These are phyloP conservation scores for Thyatira batis DNA, from an alignment of 2,888 invertebrate species.

Conservation along the genomic window DNA sequence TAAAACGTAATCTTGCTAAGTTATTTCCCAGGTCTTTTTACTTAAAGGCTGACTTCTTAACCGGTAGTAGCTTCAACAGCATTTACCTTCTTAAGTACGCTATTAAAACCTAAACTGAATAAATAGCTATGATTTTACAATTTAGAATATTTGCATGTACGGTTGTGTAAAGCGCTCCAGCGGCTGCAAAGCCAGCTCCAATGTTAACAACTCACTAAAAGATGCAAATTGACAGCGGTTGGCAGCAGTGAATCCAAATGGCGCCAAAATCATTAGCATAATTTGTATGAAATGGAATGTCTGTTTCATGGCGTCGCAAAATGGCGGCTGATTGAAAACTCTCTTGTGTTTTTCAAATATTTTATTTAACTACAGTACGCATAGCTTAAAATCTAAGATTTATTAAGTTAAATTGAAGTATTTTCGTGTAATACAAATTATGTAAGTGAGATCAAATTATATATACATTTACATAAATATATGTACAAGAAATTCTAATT, in stretches of 20 bases:
- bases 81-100: too few relatives aligned
- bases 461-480: not conserved
- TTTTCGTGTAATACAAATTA: constrained; percentile 20
- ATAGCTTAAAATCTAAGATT: too few relatives aligned
- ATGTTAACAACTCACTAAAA: constrained; percentile 70
- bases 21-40: too few relatives aligned
- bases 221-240: constrained; percentile 78
- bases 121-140: too few relatives aligned
- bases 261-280: constrained; percentile 74
- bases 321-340: constrained; percentile 63
- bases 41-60: too few relatives aligned
- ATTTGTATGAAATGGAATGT: constrained; percentile 65
- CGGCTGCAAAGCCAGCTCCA: constrained; percentile 39
- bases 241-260: constrained; percentile 74
- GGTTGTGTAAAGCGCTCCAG: constrained; percentile 41
- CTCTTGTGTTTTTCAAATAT: constrained; percentile 44
- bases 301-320: constrained; percentile 44
- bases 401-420: too few relatives aligned
- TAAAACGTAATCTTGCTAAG: too few relatives aligned
- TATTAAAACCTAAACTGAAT: too few relatives aligned
- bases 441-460: too few relatives aligned
- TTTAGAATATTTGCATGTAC: too few relatives aligned
- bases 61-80: too few relatives aligned
- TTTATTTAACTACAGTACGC: constrained; percentile 36
- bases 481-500: not conserved